Base-by-base conservation (phyloP, 1,140 invertebrate species). In the Chironomus striatipennis region DNA sequence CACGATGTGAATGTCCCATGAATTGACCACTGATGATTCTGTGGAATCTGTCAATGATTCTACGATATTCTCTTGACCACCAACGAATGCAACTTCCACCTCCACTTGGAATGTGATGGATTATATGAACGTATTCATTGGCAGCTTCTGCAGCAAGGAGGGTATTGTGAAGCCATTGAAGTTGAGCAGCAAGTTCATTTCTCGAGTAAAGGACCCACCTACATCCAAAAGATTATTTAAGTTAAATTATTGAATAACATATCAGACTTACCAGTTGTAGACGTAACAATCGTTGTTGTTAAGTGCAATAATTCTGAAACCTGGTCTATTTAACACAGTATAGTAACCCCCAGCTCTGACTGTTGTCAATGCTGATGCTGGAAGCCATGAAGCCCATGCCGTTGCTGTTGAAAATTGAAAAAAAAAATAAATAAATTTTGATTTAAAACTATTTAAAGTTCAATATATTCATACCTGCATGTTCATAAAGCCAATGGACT, bases 21-120 rank as follows among this genome's bases (percentile, higher is more conserved):
- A 94, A 95, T 80, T 94, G 90, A 4, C 85, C 93, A 0, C 83
- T 83, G 34, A 95, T 91, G 1, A 88, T 93, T 43, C 86, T 80
- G 43, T 86, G 82, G 80, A 89, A 93, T 81, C 88, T 85, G 72
- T 85, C 83, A 73, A 89, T 78, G 73, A 87, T 88, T 77, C 83
- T 86, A 75, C 85, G 84, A 76, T 88, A 92, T 79, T 90, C 87
- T 74, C 86, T 83, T 18, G 85, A 87, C 88, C 90, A 92, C 2
- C 88, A 86, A 42, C 86, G 83, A 43, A 89, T 85, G 78, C 93
- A 92, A 75, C 90, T 87, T 7, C 84, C 78, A n/a, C 86, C 85
- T 8, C 91, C 92, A 0, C 91, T 87, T 0, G 93, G 92, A 74
- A 97, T 89, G 77, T 97, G 95, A 0, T 88, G 88, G 18, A 97